Percentiles rank a stretch among this genome's conserved stretches.
Conservation (phyloP, 2,888 invertebrate species). For the Lasioglossum morio region DNA sequence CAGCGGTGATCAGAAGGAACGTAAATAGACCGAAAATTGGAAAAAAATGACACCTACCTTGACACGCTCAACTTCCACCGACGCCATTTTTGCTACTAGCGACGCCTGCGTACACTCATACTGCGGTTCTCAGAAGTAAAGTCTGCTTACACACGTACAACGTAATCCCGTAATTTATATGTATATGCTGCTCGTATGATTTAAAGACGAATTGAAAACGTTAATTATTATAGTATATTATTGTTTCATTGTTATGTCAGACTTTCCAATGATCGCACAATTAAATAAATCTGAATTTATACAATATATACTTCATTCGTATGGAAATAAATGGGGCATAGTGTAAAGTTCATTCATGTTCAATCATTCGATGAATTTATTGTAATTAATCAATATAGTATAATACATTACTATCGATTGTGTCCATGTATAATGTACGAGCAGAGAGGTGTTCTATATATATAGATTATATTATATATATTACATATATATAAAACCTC, state of each 20-base stretch:
- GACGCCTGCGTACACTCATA: conserved; percentile 57
- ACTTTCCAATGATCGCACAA: no score
- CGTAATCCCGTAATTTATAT: neutral
- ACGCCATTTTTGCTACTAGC: conserved; percentile 86
- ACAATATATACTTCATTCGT: no score
- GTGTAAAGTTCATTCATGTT: neutral
- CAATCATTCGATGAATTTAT: neutral
- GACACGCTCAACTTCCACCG: conserved; percentile 84
- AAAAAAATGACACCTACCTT: conserved; percentile 80
- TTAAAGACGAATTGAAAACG: conserved; percentile 1
- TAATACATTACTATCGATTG: neutral
- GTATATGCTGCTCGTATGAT: neutral
- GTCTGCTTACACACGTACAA: neutral
- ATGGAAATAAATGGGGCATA: neutral
- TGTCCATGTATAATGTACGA: neutral
- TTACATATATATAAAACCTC: no score
- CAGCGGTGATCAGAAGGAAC: neutral
- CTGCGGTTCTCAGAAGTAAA: conserved; percentile 20
- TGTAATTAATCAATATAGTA: neutral
- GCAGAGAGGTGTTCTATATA: neutral
- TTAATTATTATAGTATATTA: neutral
- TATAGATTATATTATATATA: no score
- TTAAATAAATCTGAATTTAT: neutral
- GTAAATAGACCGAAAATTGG: conserved; percentile 24
- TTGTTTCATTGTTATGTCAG: neutral